Evolutionary conservation across 2,113 vertebrate genomes (phyloP).

Genomic region (Anas platyrhynchos): DNA sequence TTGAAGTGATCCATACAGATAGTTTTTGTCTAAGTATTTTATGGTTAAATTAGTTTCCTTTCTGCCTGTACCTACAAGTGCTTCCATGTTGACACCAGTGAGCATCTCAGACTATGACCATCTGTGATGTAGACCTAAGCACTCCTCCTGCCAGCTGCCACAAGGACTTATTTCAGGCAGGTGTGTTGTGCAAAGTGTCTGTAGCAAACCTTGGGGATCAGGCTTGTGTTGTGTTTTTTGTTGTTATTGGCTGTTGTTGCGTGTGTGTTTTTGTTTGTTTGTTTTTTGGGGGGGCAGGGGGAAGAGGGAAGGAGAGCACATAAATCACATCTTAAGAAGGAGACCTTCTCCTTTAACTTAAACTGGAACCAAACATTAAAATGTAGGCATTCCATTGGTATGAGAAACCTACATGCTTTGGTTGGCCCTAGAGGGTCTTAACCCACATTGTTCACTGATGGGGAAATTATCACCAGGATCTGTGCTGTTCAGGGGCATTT

Average conservation of each 20-base stretch:
- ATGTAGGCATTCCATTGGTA: background rate
- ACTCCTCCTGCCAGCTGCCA: background rate
- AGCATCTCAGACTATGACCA: background rate
- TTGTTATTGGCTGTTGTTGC: background rate
- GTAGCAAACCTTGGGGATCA: background rate
- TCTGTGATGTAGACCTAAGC: background rate
- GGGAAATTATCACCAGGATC: background rate
- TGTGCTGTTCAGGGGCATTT: background rate
- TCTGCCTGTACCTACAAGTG: rapidly evolving
- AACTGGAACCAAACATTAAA: background rate
- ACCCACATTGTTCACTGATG: background rate
- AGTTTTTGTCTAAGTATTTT: background rate
- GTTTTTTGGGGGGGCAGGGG: too few relatives aligned
- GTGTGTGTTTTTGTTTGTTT: too few relatives aligned
- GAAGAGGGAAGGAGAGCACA: too few relatives aligned
- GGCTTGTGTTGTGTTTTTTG: background rate
- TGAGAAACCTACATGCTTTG: background rate
- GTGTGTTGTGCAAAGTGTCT: background rate
- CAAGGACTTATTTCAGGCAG: background rate
- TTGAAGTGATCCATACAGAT: rapidly evolving
- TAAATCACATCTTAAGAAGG: background rate
- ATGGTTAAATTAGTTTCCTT: background rate
- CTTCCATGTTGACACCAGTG: background rate
- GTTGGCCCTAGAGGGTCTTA: background rate
- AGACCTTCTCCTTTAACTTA: background rate